Evolutionary conservation across 2,888 invertebrate species (phyloP), one percentile per base, ranked within the genome.

Genomic region (Diabrotica balteata): DNA sequence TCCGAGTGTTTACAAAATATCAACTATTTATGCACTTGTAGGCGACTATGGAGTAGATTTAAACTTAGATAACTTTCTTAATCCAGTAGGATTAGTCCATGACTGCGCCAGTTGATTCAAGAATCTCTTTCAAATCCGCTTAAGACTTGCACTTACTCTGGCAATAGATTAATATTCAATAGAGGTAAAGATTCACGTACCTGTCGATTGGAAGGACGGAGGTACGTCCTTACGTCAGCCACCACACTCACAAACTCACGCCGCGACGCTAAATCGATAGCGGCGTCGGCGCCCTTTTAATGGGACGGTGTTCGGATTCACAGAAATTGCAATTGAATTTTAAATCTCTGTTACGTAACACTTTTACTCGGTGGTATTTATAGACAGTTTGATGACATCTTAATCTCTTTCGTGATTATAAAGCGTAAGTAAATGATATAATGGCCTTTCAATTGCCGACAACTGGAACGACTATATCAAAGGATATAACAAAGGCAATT

Each of bases 181-280:
- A 53, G 22, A 61, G 66, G 51, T 45, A 63, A 58, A 54, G 68
- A 69, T 75, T 75, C 73, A 79, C 81, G 78, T 80, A 82, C 82
- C 81, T 82, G 77, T 78, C 72, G 74, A 77, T 75, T 75, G 72
- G 67, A 72, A 72, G 77, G 78, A 78, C 78, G 75, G 75, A 66
- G 76, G 72, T 76, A 77, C 78, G 79, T 80, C 78, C 80, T 76
- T 74, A 76, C 77, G 75, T 75, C 73, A 75, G 73, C 74, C 76
- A 73, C 72, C 75, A 76, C 80, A 78, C 77, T 80, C 79, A 80
- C 80, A 75, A 79, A 81, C 80, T 80, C 80, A 78, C 77, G 78
- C 72, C 77, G 61, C 50, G 53, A 73, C 72, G 72, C 62, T 70
- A 76, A 83, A 83, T 83, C 83, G 80, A 83, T 83, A 83, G 76